Conservation (phyloP, 2,797 vertebrate genomes). For the Helicolenus hilgendorfi region DNA sequence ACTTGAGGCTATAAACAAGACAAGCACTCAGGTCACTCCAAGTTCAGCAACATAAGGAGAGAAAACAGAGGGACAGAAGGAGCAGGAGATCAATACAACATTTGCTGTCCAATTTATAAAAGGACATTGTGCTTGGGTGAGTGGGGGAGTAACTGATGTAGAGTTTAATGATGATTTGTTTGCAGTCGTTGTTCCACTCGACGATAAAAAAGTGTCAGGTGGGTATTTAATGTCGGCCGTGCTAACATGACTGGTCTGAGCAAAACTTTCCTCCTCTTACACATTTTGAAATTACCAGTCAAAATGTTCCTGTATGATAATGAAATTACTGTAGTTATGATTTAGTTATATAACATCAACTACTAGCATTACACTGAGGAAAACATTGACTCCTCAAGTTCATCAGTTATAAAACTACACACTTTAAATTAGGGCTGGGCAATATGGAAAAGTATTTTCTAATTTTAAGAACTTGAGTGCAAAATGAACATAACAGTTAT, state of each 20-base stretch:
- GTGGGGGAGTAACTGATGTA: conserved; percentile 93
- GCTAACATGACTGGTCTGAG: conserved; percentile 62
- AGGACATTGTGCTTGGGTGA: conserved; percentile 86
- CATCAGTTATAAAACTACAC: not conserved
- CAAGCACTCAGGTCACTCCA: conserved; percentile 93
- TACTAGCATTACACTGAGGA: not conserved
- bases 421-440: not conserved
- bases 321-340: not conserved
- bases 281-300: not conserved
- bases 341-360: not conserved
- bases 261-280: conserved; percentile 21
- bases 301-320: not conserved
- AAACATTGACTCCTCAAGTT: not conserved
- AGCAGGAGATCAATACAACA: conserved; percentile 95
- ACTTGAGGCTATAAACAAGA: conserved; percentile 94
- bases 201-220: conserved; percentile 90
- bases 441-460: too few relatives aligned
- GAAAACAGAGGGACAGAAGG: conserved; percentile 37
- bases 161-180: conserved; percentile 96
- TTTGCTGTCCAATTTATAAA: conserved; percentile 98
- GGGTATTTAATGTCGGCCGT: conserved; percentile 90
- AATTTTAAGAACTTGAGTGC: too few relatives aligned
- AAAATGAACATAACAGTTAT: too few relatives aligned
- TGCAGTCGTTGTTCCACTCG: conserved; percentile 92
- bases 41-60: conserved; percentile 92